Conservation (phyloP, 2,888 invertebrate genomes). For the Apodemia zela region DNA sequence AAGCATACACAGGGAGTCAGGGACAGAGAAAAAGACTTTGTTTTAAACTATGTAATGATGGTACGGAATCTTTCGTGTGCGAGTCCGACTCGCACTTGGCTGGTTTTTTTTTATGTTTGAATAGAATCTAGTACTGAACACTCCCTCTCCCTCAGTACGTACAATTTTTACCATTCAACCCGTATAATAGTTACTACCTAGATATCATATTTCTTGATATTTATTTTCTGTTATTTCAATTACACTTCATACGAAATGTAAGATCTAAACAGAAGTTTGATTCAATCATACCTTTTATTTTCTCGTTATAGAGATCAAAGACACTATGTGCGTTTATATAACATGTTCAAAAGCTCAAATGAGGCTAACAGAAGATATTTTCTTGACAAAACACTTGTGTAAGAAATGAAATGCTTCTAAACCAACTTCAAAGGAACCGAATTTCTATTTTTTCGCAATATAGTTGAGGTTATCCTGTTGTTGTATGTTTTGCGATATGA, state of each 20-base stretch:
- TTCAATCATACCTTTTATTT: conserved; percentile 1
- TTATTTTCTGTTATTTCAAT: neutral
- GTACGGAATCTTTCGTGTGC: no score
- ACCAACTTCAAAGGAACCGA: neutral
- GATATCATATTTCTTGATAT: no score
- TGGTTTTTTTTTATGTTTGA: no score
- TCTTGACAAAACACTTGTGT: neutral
- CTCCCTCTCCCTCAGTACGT: no score
- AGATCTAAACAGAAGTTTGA: conserved; percentile 1
- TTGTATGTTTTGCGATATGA: neutral
- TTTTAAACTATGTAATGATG: no score
- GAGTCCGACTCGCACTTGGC: no score
- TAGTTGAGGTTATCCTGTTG: neutral
- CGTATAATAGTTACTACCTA: no score
- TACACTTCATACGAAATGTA: neutral
- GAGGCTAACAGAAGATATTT: conserved; percentile 4
- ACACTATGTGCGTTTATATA: conserved; percentile 1
- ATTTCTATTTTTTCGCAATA: neutral
- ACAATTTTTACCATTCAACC: no score
- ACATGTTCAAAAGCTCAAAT: neutral
- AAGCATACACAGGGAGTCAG: no score
- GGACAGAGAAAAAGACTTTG: no score
- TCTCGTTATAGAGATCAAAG: conserved; percentile 1
- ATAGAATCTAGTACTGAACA: no score
- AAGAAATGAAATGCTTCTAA: neutral